A percentile compares a stretch with the other conserved stretches of the same genome.
These are phyloP conservation scores for Vulpes lagopus DNA, from an alignment of 2,113 vertebrate species.

Conservation along the genomic window DNA sequence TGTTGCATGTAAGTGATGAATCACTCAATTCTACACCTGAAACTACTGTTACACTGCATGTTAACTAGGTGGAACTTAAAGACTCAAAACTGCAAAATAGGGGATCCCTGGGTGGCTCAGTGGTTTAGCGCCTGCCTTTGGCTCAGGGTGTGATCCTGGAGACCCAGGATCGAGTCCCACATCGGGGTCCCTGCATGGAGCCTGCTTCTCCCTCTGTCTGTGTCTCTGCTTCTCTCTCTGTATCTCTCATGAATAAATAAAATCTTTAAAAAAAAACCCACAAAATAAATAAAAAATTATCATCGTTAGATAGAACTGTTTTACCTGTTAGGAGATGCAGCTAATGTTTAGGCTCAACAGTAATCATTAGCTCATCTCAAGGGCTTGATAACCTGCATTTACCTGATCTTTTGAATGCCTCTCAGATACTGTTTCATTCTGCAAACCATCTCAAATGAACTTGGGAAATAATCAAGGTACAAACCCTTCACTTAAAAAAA, in stretches of 20 bases:
- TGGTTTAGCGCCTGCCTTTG: too few species aligned
- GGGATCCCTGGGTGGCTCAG: too few species aligned
- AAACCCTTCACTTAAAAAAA: not conserved
- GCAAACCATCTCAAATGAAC: conserved; percentile 42
- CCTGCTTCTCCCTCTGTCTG: too few species aligned
- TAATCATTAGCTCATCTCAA: conserved; percentile 69
- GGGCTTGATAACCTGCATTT: conserved; percentile 56
- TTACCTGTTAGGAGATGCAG: conserved; percentile 57
- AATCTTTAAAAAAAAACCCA: not conserved
- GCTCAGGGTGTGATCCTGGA: too few species aligned
- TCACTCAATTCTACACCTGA: not conserved
- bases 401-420: conserved; percentile 42
- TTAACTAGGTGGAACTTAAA: not conserved
- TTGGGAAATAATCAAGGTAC: conserved; percentile 38
- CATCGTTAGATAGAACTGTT: conserved; percentile 53
- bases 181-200: too few species aligned
- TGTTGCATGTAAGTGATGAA: not conserved
- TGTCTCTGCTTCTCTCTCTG: too few species aligned
- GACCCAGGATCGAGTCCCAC: too few species aligned
- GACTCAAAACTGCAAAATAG: not conserved
- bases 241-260: too few species aligned
- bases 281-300: not conserved
- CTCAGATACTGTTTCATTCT: conserved; percentile 43
- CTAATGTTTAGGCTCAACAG: conserved; percentile 54
- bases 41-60: not conserved